Base-by-base conservation (phyloP, 2,888 invertebrate species). In the Mythimna albipuncta region DNA sequence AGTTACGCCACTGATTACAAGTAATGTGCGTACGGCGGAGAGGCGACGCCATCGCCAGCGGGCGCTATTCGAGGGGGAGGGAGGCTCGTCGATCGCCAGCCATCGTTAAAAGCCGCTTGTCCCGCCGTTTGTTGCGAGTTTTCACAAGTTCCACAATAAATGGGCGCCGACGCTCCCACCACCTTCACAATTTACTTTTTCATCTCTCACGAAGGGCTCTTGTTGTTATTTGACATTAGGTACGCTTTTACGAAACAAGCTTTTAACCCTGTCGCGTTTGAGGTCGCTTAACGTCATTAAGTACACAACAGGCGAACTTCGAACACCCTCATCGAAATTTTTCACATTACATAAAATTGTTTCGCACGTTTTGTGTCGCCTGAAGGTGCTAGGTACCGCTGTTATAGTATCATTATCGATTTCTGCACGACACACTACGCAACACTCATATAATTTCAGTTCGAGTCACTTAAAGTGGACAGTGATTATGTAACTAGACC, bases 101-200 rank as follows among this genome's bases (percentile, higher is more conserved):
- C 77, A 75, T 86, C 83, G 85, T 89, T 87, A 86, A 87, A 86
- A 86, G 74, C 74, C 82, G 84, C 82, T 88, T 85, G 85, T 85
- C 77, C 77, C 74, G 68, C 73, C 84, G 77, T 86, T 89, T 85
- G 81, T 79, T 72, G 66, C 70, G 81, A 86, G 77, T 87, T 88
- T 85, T 85, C 81, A 75, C 77, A 83, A 89, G 82, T 88, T 85
- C 65, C 65, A 73, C 74, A 76, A 74, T 81, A 80, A 88, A 85
- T 82, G 70, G 82, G 78, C 63, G 75, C 80, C 79, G 72, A 68
- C 67, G 72, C 75, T 72, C 54, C 61, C 70, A 83, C 79, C 81
- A 79, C 77, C 86, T 86, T 87, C 85, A 86, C 85, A 89, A 88
- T 90, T 89, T 86, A 88, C 87, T 89, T 90, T 90, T 89, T 89